Base-by-base conservation (phyloP, 2,888 invertebrate genomes). In the Acronicta leporina region DNA sequence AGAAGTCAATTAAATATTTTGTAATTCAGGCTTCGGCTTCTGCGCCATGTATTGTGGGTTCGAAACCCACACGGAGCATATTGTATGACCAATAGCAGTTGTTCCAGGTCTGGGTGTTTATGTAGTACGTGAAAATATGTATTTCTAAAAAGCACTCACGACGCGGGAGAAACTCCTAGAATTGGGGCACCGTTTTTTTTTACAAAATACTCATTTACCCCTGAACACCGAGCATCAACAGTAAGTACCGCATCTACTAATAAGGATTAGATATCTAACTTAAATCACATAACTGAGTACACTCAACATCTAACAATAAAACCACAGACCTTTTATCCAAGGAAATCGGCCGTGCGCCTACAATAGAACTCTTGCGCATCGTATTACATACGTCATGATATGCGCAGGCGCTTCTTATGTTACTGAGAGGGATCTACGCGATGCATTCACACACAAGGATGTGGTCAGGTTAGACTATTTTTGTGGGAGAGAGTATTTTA, bases 361-460 rank as follows among this genome's bases (percentile, higher is more conserved):
- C 73, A 63, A 69, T 65, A 62, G 61, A 58, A 68, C 67, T 67
- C 59, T 58, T 41, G 63, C 64, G 77, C 68, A 71, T 75, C 75
- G 42, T 46, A 20, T 75, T 75, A 75, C 73, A 57, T 30, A 62
- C 68, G 40, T 68, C 69, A 69, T 69, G 67, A 77, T 75, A 74
- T 71, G 62, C 66, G 69, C 74, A 52, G 58, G 44, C 70, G 63
- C 72, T 61, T 78, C 79, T 86, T 75, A 66, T 64, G 77, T 87
- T 87, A 86, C 87, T 87, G 87, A 75, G 87, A 87, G 80, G 83
- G 77, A 73, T 65, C 63, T 43, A 54, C 49, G 64, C 46, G 66
- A 45, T 59, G 75, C 82, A 84, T 85, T 86, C 85, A 83, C 85
- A 85, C 65, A 67, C 53, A 72, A 80, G 85, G 85, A 86, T 85